A percentile compares a stretch with the other conserved stretches of the same genome.
Evolutionary conservation across 2,888 invertebrate species (phyloP).

Genomic region (Xestia ashworthii): DNA sequence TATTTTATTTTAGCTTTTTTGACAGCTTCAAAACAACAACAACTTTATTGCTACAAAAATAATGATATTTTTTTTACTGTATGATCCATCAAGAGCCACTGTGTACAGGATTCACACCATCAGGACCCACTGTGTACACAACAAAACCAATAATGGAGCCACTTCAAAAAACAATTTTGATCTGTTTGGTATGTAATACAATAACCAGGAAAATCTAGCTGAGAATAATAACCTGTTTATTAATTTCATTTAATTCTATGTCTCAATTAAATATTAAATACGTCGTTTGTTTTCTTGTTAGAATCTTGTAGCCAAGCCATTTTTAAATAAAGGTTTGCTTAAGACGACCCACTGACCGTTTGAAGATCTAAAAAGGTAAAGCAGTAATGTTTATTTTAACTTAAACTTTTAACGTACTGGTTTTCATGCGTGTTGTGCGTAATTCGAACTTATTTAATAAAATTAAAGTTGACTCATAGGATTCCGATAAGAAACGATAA

Average conservation of each 20-base stretch:
- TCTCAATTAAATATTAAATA: background rate
- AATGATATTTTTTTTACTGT: background rate
- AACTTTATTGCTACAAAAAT: background rate
- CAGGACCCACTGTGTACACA: background rate
- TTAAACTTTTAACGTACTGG: no score
- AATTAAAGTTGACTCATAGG: constrained; percentile 30
- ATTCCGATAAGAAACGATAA: constrained; percentile 58
- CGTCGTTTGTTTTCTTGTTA: constrained; percentile 1
- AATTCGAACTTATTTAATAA: constrained; percentile 3
- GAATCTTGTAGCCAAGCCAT: constrained; percentile 13
- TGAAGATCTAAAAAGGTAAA: background rate
- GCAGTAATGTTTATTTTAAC: no score
- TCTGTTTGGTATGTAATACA: constrained; percentile 1
- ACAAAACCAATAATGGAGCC: background rate
- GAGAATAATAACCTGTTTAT: constrained; percentile 20
- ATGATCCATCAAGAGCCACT: background rate
- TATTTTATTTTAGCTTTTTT: background rate
- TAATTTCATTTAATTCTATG: constrained; percentile 7
- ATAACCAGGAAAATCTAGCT: constrained; percentile 37
- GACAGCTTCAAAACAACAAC: background rate
- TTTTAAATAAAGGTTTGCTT: background rate
- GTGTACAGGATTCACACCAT: background rate
- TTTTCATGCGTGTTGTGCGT: background rate
- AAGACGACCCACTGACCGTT: background rate
- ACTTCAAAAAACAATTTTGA: background rate